Base-by-base conservation (phyloP, 1,140 invertebrate species). In the Homalodisca vitripennis region DNA sequence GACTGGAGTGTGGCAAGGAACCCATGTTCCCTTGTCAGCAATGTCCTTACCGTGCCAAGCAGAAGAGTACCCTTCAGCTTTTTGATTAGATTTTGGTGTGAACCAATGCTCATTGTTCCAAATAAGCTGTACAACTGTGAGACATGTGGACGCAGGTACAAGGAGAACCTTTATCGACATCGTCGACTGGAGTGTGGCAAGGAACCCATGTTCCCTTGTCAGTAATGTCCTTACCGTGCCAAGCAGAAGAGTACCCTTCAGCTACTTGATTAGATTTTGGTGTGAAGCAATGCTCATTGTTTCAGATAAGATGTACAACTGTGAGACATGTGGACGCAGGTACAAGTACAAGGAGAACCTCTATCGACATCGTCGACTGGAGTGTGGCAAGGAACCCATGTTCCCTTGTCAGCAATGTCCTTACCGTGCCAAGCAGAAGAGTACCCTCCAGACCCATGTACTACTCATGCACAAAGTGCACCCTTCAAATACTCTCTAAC, bases 11-110 rank as follows among this genome's bases (percentile, higher is more conserved):
- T 74, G 85, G 84, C 60, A 86, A 87, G 31, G 84, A 85, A 66
- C 88, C 88, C 10, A 82, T 84, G 31, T 89, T 89, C 71, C 82
- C 83, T 26, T 90, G 88, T 72, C 83, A 84, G 0, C 83, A 86
- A 69, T 90, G 88, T 75, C 34, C 64, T 3, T 63, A 72, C 41
- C 63, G 63, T 13, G 66, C 55, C 2, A 73, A 72, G 32, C 69
- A 66, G 14, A 70, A 68, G 20, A 57, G 55, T 14, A 68, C 66
- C 26, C 46, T 72, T 32, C 70, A 53, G 22, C 30, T n/a, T n/a
- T n/a, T n/a, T n/a, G n/a, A n/a, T n/a, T n/a, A n/a, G n/a, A n/a
- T n/a, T n/a, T n/a, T n/a, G n/a, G n/a, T n/a, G n/a, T n/a, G n/a
- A n/a, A n/a, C n/a, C n/a, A n/a, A n/a, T n/a, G n/a, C n/a, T n/a